A percentile compares a stretch with the other conserved stretches of the same genome.
These are phyloP conservation scores for Drosophila rellima DNA, from an alignment of 2,888 invertebrate species.

Conservation along the genomic window DNA sequence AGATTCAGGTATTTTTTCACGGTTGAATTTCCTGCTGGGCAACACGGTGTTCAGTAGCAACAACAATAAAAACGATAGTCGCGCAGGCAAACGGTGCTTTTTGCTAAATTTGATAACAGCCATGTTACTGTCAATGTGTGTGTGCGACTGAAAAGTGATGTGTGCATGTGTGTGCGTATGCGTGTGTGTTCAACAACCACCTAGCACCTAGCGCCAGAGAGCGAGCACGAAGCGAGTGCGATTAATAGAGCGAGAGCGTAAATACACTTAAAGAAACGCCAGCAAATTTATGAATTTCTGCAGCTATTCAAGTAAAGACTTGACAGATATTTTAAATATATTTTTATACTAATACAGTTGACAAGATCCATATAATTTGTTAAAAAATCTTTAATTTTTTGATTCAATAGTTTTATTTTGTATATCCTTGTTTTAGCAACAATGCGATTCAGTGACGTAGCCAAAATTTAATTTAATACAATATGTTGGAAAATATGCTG, in stretches of 20 bases:
- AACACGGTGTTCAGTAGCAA: constrained; percentile 30
- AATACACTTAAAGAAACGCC: constrained; percentile 45
- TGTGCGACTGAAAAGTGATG: constrained; percentile 30
- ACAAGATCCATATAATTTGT: too few relatives aligned
- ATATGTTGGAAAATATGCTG: too few relatives aligned
- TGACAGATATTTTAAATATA: background rate
- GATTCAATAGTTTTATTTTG: too few relatives aligned
- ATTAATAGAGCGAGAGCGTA: constrained; percentile 38
- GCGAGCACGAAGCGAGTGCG: constrained; percentile 30
- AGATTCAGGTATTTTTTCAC: constrained; percentile 3
- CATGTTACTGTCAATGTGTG: constrained; percentile 63
- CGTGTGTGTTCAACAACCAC: constrained; percentile 53
- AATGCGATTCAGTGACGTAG: too few relatives aligned
- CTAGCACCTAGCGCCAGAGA: constrained; percentile 54
- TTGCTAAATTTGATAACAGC: constrained; percentile 78
- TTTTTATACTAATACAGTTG: background rate
- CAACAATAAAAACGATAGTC: constrained; percentile 21
- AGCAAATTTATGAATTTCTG: background rate
- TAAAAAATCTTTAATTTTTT: too few relatives aligned
- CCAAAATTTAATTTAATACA: too few relatives aligned
- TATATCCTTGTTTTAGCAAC: too few relatives aligned
- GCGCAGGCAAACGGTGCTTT: constrained; percentile 68
- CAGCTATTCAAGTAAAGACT: too few relatives aligned
- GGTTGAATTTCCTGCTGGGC: constrained; percentile 27
- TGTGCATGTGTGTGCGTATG: constrained; percentile 15